These are phyloP conservation scores for Gymnobelideus leadbeateri DNA, from an alignment of 2,113 vertebrate species.

Conservation along the genomic window DNA sequence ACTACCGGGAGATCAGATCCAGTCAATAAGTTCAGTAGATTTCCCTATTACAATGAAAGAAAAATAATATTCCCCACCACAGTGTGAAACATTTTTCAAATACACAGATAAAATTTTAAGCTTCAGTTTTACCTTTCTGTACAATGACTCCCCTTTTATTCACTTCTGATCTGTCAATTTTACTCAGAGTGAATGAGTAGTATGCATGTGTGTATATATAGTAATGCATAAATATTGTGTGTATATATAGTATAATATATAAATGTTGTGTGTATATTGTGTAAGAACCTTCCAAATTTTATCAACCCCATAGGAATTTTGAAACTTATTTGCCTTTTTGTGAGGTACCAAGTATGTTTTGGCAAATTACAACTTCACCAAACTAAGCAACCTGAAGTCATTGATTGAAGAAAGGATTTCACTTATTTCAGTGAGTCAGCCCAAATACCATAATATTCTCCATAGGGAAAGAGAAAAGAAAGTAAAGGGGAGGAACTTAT, in stretches of 20 bases:
- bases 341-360: background rate
- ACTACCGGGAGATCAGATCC: constrained; percentile 49
- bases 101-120: constrained; percentile 66
- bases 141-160: constrained; percentile 58
- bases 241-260: background rate
- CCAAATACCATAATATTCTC: background rate
- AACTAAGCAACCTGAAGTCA: background rate
- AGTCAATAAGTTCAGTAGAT: constrained; percentile 73
- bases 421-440: background rate
- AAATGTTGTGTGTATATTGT: too few species aligned
- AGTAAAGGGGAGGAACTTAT: background rate
- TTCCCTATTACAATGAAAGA: constrained; percentile 67
- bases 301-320: background rate
- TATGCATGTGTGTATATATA: background rate
- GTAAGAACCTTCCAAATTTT: background rate
- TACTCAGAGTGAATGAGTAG: constrained; percentile 59
- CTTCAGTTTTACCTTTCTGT: constrained; percentile 68
- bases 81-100: constrained; percentile 66
- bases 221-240: too few species aligned
- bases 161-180: constrained; percentile 69
- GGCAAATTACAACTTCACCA: background rate
- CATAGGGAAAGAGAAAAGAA: background rate
- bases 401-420: background rate
- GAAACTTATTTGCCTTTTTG: background rate
- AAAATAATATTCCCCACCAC: constrained; percentile 24